Evolutionary conservation across 1,140 invertebrate genomes (phyloP).

Genomic region (Archivesica marissinica): DNA sequence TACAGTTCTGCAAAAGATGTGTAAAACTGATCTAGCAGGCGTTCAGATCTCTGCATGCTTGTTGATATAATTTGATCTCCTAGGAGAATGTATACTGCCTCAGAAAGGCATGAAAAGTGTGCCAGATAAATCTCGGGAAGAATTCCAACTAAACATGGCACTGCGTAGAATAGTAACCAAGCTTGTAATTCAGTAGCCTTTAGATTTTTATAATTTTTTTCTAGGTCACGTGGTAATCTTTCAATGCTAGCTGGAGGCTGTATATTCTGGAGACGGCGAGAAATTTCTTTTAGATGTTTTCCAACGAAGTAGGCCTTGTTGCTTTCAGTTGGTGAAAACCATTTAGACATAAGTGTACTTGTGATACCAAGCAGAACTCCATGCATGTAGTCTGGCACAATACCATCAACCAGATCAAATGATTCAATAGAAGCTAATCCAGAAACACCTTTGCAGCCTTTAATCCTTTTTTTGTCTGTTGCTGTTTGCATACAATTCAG

Average conservation of each 20-base stretch:
- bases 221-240: constrained; percentile 56
- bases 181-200: constrained; percentile 62
- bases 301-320: constrained; percentile 56
- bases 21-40: constrained; percentile 55
- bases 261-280: constrained; percentile 37
- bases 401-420: not conserved
- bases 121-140: constrained; percentile 48
- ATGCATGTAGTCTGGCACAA: constrained; percentile 24
- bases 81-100: constrained; percentile 59
- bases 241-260: constrained; percentile 50
- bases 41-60: constrained; percentile 25
- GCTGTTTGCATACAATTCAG: not conserved
- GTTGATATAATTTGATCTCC: constrained; percentile 49
- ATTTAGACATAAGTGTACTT: not conserved
- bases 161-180: constrained; percentile 37
- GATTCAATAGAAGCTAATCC: not conserved
- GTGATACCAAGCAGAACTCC: constrained; percentile 1
- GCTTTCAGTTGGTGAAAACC: constrained; percentile 23
- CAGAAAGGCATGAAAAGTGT: constrained; percentile 49
- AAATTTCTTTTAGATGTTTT: too few species aligned
- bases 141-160: constrained; percentile 34
- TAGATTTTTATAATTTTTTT: constrained; percentile 56
- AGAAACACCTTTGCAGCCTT: constrained; percentile 14
- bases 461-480: constrained; percentile 1
- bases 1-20: constrained; percentile 26